Evolutionary conservation across 2,888 invertebrate genomes (phyloP), one percentile per base, ranked within the genome.

Genomic region (Ennomos quercinarius): DNA sequence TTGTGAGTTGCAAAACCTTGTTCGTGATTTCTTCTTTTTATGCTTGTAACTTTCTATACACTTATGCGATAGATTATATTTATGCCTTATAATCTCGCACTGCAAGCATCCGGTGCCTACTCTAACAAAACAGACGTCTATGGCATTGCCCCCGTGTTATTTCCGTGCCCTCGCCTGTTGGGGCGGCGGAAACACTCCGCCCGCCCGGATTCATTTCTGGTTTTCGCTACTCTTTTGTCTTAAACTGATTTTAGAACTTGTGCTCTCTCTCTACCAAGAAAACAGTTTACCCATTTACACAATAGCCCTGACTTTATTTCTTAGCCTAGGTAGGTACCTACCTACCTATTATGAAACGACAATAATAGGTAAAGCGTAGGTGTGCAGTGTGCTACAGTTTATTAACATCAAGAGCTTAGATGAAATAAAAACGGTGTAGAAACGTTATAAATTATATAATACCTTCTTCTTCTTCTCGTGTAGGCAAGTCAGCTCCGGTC

Each of bases 171-270:
- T 79, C 81, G 71, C 81, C 78, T 75, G 76, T 72, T 67, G 78
- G 74, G 77, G 76, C 71, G 80, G 84, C 81, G 81, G 84, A 76
- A 81, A 72, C 77, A 68, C 80, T 74, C 76, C 85, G 76, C 86
- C 88, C 86, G 83, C 83, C 83, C 87, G 83, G 85, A 89, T 88
- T 90, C 90, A 89, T 89, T 90, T 87, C 89, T 89, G 87, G 86
- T 89, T 87, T 86, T 89, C 88, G 86, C 84, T 89, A 83, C 87
- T 88, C 89, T 90, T 90, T 90, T 89, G 87, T 89, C 89, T 89
- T 86, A 84, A 87, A 88, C 86, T 83, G 87, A 87, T 87, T 87
- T 83, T 79, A 83, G 78, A 83, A 87, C 83, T 88, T 87, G 83
- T 86, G 78, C 76, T 83, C 80, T 81, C 81, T 72, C 76, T 83